These are phyloP conservation scores for Drosophila colorata DNA, from an alignment of 2,888 invertebrate species.

Conservation along the genomic window DNA sequence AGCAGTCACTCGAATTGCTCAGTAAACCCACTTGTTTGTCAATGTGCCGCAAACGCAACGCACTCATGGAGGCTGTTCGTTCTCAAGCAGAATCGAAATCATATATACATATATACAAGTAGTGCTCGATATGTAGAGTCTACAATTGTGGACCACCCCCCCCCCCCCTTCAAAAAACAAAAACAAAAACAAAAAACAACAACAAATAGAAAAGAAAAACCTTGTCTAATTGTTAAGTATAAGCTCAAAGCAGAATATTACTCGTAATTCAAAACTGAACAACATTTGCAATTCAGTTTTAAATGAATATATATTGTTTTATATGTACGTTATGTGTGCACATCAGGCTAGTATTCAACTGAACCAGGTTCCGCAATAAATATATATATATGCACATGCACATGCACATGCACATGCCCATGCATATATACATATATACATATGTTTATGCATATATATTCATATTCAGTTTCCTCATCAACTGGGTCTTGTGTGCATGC, in stretches of 20 bases:
- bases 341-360: conserved; percentile 8
- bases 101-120: conserved; percentile 12
- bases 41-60: conserved; percentile 41
- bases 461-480: not conserved
- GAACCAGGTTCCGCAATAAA: conserved; percentile 8
- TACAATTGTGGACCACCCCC: conserved; percentile 28
- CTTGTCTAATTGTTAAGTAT: conserved; percentile 22
- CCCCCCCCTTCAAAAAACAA: not conserved
- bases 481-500: conserved; percentile 9
- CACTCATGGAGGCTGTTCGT: conserved; percentile 58
- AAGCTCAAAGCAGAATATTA: conserved; percentile 38
- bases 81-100: conserved; percentile 44
- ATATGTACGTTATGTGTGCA: conserved; percentile 2
- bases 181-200: not conserved
- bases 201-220: not conserved
- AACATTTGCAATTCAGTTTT: conserved; percentile 15
- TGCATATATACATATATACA: conserved; percentile 8
- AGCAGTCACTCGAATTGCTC: not conserved
- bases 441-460: not conserved
- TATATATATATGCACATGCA: no score
- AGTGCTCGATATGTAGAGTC: conserved; percentile 34
- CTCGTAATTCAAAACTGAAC: conserved; percentile 14
- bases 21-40: conserved; percentile 6
- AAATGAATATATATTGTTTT: conserved; percentile 5
- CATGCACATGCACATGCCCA: not conserved